A percentile compares a stretch with the other conserved stretches of the same genome.
phyloP scores from a whole-genome alignment of 2,797 vertebrate species.

The Schizothorax lantsangensis region DNA sequence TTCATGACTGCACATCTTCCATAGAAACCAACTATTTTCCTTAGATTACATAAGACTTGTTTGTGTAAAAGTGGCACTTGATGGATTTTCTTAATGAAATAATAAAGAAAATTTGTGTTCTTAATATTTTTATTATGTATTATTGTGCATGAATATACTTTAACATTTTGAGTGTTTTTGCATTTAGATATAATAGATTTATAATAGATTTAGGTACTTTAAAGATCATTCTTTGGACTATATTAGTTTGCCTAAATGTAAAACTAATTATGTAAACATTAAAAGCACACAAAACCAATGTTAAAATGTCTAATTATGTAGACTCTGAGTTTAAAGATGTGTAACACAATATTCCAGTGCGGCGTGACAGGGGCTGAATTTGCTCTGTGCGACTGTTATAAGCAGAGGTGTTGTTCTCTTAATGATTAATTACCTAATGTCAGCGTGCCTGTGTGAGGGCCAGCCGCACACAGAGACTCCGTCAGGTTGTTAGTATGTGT shows the following conservation, averaged over 20 bases:
- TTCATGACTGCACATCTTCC: not conserved
- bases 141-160: too few relatives aligned
- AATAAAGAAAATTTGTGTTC: not conserved
- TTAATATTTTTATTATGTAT: not conserved
- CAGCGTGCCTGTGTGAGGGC: constrained; percentile 43
- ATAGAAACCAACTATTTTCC: not conserved
- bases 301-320: not conserved
- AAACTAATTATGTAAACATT: not conserved
- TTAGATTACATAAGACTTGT: not conserved
- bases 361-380: not conserved
- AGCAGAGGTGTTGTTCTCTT: constrained; percentile 39
- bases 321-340: not conserved
- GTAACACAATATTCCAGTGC: not conserved
- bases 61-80: not conserved
- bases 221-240: not conserved
- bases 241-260: not conserved
- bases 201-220: not conserved
- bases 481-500: constrained; percentile 51
- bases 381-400: constrained; percentile 32
- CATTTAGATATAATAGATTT: not conserved
- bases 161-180: not conserved
- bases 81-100: not conserved
- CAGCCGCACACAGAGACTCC: constrained; percentile 38
- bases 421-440: constrained; percentile 60
- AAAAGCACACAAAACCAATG: not conserved